A percentile compares a stretch with the other conserved stretches of the same genome.
phyloP scores from a whole-genome alignment of 2,113 vertebrate genomes.

The human (Homo sapiens) region DNA sequence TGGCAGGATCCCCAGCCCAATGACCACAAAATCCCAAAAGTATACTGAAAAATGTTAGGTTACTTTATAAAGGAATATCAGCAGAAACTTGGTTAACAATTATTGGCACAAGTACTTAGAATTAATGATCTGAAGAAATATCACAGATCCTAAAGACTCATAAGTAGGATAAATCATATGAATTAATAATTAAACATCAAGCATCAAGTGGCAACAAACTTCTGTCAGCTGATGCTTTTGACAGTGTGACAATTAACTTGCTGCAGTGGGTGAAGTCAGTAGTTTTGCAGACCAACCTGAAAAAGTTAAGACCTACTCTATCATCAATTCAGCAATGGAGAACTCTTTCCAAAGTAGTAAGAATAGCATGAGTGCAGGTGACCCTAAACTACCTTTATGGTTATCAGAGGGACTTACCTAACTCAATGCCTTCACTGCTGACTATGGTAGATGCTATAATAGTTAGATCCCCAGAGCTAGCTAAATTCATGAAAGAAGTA shows the following conservation, averaged over 20 bases:
- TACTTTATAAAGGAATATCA: background rate
- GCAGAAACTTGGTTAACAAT: background rate
- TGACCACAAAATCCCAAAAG: background rate
- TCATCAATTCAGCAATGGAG: background rate
- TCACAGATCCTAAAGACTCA: background rate
- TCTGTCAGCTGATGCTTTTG: background rate
- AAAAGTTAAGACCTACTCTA: background rate
- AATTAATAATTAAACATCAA: background rate
- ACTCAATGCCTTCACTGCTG: background rate
- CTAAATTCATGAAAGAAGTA: background rate
- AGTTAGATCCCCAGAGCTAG: background rate
- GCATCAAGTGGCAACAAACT: background rate
- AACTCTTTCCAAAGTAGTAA: background rate
- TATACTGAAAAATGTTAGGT: background rate
- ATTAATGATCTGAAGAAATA: background rate
- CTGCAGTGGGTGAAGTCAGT: background rate
- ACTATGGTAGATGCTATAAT: background rate
- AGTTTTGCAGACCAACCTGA: background rate
- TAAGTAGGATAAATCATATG: background rate
- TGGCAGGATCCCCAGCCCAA: background rate
- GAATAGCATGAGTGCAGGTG: background rate
- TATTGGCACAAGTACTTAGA: background rate
- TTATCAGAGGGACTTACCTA: background rate
- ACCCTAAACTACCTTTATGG: background rate
- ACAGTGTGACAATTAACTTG: background rate